A percentile compares a stretch with the other conserved stretches of the same genome.
Conservation (phyloP, 2,797 vertebrate genomes). For the Onychomys torridus region DNA sequence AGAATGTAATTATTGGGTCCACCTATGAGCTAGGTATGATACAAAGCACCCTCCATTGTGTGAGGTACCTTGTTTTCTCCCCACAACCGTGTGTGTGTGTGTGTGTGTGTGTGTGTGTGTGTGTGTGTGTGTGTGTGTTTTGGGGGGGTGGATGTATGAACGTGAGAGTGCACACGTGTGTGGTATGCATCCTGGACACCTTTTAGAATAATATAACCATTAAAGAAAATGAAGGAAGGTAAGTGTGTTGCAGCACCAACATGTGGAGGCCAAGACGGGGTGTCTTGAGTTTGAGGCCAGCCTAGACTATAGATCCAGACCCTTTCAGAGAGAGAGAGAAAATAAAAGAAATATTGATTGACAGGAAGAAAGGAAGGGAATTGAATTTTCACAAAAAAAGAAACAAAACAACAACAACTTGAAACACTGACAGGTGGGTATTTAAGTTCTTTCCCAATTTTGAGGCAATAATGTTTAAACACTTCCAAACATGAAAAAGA, state of each 20-base stretch:
- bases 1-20: no score
- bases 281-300: background rate
- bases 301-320: background rate
- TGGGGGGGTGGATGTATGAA: background rate
- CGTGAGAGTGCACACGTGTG: background rate
- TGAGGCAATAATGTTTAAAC: slow-evolving; percentile 6
- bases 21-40: background rate
- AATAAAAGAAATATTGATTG: background rate
- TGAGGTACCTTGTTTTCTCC: background rate
- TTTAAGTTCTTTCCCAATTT: slow-evolving; percentile 9
- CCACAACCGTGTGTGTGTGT: background rate
- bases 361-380: background rate
- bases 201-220: slow-evolving; percentile 1
- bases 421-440: background rate
- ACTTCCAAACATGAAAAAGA: slow-evolving; percentile 17
- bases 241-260: no score
- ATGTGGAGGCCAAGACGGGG: background rate
- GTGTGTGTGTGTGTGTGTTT: no score
- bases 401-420: background rate
- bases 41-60: background rate
- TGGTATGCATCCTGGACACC: background rate
- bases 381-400: background rate
- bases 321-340: background rate
- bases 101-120: background rate
- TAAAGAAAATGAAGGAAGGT: background rate